A percentile compares a stretch with the other conserved stretches of the same genome.
phyloP scores from a whole-genome alignment of 2,888 invertebrate species.

The Acleris laterana region DNA sequence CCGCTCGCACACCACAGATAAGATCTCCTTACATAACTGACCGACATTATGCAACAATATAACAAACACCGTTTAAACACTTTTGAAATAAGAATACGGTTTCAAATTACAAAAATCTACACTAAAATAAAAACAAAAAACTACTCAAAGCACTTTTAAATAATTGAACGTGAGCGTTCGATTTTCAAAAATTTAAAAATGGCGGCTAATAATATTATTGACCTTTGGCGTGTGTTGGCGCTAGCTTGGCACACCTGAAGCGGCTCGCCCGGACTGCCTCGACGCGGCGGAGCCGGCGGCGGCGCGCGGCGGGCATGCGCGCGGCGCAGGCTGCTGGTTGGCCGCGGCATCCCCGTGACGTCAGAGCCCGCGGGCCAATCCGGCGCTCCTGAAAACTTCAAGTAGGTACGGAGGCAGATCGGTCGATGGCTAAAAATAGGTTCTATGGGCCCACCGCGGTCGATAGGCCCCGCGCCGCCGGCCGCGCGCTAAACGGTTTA shows the following conservation, averaged over 20 bases:
- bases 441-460: constrained; percentile 49
- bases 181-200: constrained; percentile 44
- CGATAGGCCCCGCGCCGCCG: constrained; percentile 23
- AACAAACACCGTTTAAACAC: constrained; percentile 1
- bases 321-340: constrained; percentile 61
- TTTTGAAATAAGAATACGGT: not conserved
- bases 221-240: constrained; percentile 68
- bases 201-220: constrained; percentile 52
- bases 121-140: constrained; percentile 15
- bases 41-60: constrained; percentile 48
- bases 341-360: constrained; percentile 65
- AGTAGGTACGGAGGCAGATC: constrained; percentile 72
- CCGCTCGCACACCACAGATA: constrained; percentile 46
- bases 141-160: constrained; percentile 38
- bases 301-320: constrained; percentile 72
- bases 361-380: constrained; percentile 69
- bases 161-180: constrained; percentile 39
- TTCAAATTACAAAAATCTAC: constrained; percentile 8
- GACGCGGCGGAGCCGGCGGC: constrained; percentile 56
- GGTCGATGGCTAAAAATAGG: constrained; percentile 81
- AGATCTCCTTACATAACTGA: constrained; percentile 38
- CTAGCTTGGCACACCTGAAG: constrained; percentile 79
- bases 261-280: constrained; percentile 77
- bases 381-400: constrained; percentile 70
- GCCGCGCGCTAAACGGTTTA: constrained; percentile 18